Percentiles rank a stretch among this genome's conserved stretches.
These are phyloP conservation scores for Theocolax elegans DNA, from an alignment of 1,140 invertebrate genomes.

Conservation along the genomic window DNA sequence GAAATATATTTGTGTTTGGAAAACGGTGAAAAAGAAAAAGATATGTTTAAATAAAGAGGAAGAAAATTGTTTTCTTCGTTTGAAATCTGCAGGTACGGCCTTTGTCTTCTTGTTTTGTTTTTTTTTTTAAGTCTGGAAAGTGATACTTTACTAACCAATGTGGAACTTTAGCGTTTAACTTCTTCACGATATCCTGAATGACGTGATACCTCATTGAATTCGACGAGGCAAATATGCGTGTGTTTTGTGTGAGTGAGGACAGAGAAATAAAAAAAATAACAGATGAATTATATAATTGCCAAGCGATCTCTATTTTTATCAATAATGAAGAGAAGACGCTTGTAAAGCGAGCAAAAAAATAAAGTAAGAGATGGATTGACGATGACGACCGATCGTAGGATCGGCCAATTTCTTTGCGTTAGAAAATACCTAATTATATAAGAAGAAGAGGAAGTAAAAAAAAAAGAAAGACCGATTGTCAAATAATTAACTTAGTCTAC, in stretches of 20 bases:
- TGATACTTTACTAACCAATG: conserved; percentile 33
- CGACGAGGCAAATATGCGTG: too few relatives aligned
- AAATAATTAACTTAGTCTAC: conserved; percentile 35
- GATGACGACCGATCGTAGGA: conserved; percentile 19
- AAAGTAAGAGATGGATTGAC: conserved; percentile 28
- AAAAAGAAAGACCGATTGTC: conserved; percentile 23
- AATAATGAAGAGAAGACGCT: conserved; percentile 25
- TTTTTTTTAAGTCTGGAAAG: conserved; percentile 29
- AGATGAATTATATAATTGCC: conserved; percentile 41
- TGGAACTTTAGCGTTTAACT: conserved; percentile 32
- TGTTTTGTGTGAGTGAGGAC: conserved; percentile 18
- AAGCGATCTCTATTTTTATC: conserved; percentile 46
- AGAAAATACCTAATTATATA: too few relatives aligned
- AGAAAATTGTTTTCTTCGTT: conserved; percentile 16
- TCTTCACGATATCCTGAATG: conserved; percentile 35
- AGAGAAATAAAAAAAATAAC: conserved; percentile 15
- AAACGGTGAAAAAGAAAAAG: conserved; percentile 24
- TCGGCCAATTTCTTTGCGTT: too few relatives aligned
- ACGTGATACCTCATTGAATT: conserved; percentile 35
- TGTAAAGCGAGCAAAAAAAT: conserved; percentile 29
- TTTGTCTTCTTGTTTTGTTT: conserved; percentile 30
- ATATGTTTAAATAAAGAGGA: not conserved
- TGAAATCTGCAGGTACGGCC: conserved; percentile 1
- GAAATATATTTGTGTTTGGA: conserved; percentile 19
- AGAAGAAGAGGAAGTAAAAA: conserved; percentile 4